These are phyloP conservation scores for Arctia plantaginis DNA, from an alignment of 2,888 invertebrate genomes.

Conservation along the genomic window DNA sequence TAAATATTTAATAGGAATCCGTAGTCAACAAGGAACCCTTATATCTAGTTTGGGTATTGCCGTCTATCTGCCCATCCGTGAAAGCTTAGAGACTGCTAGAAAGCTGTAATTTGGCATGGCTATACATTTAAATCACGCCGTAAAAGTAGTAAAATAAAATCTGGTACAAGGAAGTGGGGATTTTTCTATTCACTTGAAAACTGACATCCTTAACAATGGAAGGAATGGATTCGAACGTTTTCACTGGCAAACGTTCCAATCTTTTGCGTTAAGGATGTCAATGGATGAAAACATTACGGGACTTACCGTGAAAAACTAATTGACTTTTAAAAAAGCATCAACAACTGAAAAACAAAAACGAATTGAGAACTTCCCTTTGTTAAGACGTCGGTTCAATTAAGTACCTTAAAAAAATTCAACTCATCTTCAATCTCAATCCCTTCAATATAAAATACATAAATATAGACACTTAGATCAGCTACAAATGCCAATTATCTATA, in stretches of 20 bases:
- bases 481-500: constrained; percentile 23
- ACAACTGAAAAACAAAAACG: not conserved
- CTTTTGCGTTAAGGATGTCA: too few relatives aligned
- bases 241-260: too few relatives aligned
- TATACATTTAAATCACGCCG: too few relatives aligned
- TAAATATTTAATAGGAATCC: not conserved
- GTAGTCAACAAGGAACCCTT: not conserved
- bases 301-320: not conserved
- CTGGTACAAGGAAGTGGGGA: too few relatives aligned
- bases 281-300: not conserved
- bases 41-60: too few relatives aligned
- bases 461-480: constrained; percentile 21
- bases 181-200: not conserved
- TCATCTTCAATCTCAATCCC: constrained; percentile 12
- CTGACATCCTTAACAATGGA: fast-evolving
- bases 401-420: not conserved
- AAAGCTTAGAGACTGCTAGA: not conserved
- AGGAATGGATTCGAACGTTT: not conserved
- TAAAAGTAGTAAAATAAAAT: too few relatives aligned
- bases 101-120: too few relatives aligned
- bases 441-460: constrained; percentile 12
- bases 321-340: not conserved
- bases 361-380: not conserved
- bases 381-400: not conserved
- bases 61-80: too few relatives aligned